Conservation (phyloP, 2,797 vertebrate species). For the Chiloscyllium punctatum region DNA sequence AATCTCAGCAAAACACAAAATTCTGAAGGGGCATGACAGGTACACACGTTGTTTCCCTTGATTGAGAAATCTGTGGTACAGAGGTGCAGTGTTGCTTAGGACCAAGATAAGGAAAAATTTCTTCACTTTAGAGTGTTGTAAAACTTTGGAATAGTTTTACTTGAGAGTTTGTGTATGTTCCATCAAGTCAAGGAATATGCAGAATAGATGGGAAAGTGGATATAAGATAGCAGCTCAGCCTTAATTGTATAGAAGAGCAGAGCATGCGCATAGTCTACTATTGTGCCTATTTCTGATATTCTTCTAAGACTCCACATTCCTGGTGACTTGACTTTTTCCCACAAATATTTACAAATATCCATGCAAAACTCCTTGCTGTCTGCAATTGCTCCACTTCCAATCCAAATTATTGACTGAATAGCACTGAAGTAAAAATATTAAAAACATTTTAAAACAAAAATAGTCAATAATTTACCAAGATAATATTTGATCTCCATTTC, state of each 20-base stretch:
- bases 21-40: neutral
- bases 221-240: neutral
- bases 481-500: neutral
- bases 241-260: neutral
- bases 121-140: neutral
- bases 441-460: constrained; percentile 8
- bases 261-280: neutral
- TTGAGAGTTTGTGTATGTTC: neutral
- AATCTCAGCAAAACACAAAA: neutral
- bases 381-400: neutral
- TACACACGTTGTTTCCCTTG: neutral
- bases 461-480: neutral
- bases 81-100: neutral
- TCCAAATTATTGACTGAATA: neutral
- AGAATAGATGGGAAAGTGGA: neutral
- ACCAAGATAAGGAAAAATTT: neutral
- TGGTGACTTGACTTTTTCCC: neutral
- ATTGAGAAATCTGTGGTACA: neutral
- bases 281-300: neutral
- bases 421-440: neutral
- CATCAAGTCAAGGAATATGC: neutral
- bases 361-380: neutral
- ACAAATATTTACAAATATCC: neutral
- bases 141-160: neutral
- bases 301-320: neutral